These are phyloP conservation scores for Phacellophora camtschatica DNA, from an alignment of 30 jellyfish, hydroid and myxozoan species.

Conservation along the genomic window DNA sequence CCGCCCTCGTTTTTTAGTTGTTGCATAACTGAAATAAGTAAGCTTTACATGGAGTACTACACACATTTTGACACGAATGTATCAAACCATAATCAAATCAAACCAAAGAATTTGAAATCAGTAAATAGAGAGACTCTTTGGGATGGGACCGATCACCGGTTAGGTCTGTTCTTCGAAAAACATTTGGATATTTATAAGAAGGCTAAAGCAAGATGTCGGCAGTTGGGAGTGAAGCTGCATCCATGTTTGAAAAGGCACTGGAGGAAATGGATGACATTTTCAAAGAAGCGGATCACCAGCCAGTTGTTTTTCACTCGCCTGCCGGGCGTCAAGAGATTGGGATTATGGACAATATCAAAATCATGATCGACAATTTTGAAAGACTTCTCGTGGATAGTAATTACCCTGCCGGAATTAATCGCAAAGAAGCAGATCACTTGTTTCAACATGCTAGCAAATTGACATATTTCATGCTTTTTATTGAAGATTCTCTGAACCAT, in stretches of 20 bases:
- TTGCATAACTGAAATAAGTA: background rate
- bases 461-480: constrained; percentile 61
- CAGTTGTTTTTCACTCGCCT: constrained; percentile 24
- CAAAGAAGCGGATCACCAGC: constrained; percentile 70
- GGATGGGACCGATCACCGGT: no score
- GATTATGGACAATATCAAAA: constrained; percentile 21
- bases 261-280: constrained; percentile 98
- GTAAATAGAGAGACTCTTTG: no score
- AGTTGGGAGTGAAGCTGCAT: constrained; percentile 97
- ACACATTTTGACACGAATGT: no score
- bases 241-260: constrained; percentile 94
- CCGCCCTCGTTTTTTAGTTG: background rate
- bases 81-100: no score
- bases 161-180: no score
- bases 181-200: no score
- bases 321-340: background rate
- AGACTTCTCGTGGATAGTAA: constrained; percentile 53
- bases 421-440: constrained; percentile 40
- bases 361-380: constrained; percentile 67
- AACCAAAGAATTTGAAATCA: no score
- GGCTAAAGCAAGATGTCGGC: constrained; percentile 96
- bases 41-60: no score
- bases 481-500: constrained; percentile 51
- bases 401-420: constrained; percentile 50
- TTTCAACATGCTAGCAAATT: constrained; percentile 47